Evolutionary conservation across 2,888 invertebrate species (phyloP).

Genomic region (Ariolimax columbianus): DNA sequence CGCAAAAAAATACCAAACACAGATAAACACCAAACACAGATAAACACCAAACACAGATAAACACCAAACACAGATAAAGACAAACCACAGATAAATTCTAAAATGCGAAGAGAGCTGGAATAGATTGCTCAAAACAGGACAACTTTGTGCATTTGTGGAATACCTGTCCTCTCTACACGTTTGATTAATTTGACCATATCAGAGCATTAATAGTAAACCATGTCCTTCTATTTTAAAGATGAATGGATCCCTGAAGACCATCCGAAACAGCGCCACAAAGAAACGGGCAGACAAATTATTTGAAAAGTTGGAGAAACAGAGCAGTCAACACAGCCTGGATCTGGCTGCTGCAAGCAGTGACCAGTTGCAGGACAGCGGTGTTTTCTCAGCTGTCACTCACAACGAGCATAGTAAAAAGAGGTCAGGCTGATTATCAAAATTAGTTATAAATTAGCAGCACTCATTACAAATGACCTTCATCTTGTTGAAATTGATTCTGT

Average conservation of each 20-base stretch:
- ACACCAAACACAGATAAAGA: too few relatives aligned
- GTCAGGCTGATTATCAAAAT: slow-evolving; percentile 1
- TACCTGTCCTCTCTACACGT: too few relatives aligned
- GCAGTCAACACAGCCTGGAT: slow-evolving; percentile 72
- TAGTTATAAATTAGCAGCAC: neutral
- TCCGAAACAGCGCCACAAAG: slow-evolving; percentile 82
- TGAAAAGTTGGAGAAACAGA: slow-evolving; percentile 86
- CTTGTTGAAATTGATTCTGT: too few relatives aligned
- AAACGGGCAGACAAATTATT: slow-evolving; percentile 89
- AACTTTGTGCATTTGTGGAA: too few relatives aligned
- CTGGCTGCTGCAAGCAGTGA: slow-evolving; percentile 62
- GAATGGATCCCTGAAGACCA: slow-evolving; percentile 69
- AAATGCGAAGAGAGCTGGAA: too few relatives aligned
- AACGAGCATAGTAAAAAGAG: slow-evolving; percentile 33
- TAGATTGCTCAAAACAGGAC: too few relatives aligned
- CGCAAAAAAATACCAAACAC: too few relatives aligned
- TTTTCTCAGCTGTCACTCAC: slow-evolving; percentile 63
- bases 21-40: too few relatives aligned
- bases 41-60: too few relatives aligned
- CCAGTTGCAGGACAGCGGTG: slow-evolving; percentile 67
- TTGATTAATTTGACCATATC: too few relatives aligned
- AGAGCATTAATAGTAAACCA: neutral
- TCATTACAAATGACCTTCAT: too few relatives aligned
- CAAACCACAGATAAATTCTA: too few relatives aligned
- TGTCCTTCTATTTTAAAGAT: slow-evolving; percentile 22